These are phyloP conservation scores for Leptoteleia sp. DNA, from an alignment of 1,140 invertebrate species.

Conservation along the genomic window DNA sequence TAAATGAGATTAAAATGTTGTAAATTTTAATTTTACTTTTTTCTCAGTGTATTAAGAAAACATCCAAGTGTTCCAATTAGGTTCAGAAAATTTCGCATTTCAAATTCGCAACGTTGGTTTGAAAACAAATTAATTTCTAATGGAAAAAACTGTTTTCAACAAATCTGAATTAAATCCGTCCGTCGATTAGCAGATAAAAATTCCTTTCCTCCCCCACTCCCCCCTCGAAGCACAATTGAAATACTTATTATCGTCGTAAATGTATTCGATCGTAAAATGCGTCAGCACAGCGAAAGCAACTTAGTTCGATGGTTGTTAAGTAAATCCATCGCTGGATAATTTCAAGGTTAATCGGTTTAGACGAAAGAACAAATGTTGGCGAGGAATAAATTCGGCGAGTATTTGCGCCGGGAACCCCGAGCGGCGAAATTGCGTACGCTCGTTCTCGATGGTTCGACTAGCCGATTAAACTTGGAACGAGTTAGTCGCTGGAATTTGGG, in stretches of 20 bases:
- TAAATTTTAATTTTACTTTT: no score
- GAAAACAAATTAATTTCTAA: no score
- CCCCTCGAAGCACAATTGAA: conserved; percentile 29
- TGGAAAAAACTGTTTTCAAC: conserved; percentile 1
- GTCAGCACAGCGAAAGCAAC: conserved; percentile 25
- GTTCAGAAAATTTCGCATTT: no score
- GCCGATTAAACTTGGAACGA: conserved; percentile 62
- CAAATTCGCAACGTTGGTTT: no score
- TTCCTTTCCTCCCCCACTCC: no score
- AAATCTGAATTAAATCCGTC: conserved; percentile 5
- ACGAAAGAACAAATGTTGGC: conserved; percentile 59
- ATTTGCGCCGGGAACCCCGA: conserved; percentile 19
- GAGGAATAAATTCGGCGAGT: conserved; percentile 46
- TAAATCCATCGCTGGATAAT: conserved; percentile 51
- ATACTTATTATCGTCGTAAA: conserved; percentile 34
- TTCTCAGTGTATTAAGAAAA: no score
- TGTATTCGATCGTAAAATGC: conserved; percentile 20
- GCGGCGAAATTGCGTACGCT: conserved; percentile 20
- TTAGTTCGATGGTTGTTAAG: conserved; percentile 32
- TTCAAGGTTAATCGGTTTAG: conserved; percentile 68
- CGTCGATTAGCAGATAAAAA: conserved; percentile 27
- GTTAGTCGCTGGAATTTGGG: conserved; percentile 40
- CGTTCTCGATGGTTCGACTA: conserved; percentile 40
- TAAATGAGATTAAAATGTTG: no score
- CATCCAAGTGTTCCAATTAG: no score